Evolutionary conservation across 1,140 invertebrate genomes (phyloP), one percentile per base, ranked within the genome.

Genomic region (Anastrepha ludens): DNA sequence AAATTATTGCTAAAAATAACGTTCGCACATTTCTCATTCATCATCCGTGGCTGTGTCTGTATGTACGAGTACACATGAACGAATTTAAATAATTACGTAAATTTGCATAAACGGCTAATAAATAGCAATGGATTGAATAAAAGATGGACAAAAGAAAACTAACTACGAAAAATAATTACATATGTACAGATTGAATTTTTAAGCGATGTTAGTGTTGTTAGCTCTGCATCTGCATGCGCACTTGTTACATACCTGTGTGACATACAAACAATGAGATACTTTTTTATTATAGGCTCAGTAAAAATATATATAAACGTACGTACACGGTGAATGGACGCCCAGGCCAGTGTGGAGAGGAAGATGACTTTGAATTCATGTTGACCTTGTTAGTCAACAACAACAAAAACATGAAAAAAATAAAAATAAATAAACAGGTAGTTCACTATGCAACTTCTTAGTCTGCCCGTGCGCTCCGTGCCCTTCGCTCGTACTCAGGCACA

Each of bases 291-390:
- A 55, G 7, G 17, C 60, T 29, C 29, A 29, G 29, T 29, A 29
- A 29, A 29, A 29, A 62, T 62, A 62, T 17, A 62, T 62, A 62
- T 13, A 62, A 15, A 62, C 60, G 15, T 17, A 62, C 15, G 64
- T 64, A n/a, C 20, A 17, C n/a, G n/a, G 74, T 81, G 74, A 81
- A 81, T 81, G 74, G 44, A 55, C 74, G 74, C 8, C 17, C 41
- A 29, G 47, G 15, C 6, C 17, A 47, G 74, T 7, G n/a, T 81
- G 74, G 74, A 55, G n/a, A 81, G 74, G 74, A 81, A 55, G 44
- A 81, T 81, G 74, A 58, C 74, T 81, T 81, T 81, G 74, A 81
- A 81, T 81, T 81, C 74, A 81, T 15, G 74, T 55, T 81, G 74
- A 81, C 74, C 74, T 81, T 55, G 74, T 55, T 55, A 55, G 74